Base-by-base conservation (phyloP, 2,888 invertebrate species). In the Parnassius glacialis region DNA sequence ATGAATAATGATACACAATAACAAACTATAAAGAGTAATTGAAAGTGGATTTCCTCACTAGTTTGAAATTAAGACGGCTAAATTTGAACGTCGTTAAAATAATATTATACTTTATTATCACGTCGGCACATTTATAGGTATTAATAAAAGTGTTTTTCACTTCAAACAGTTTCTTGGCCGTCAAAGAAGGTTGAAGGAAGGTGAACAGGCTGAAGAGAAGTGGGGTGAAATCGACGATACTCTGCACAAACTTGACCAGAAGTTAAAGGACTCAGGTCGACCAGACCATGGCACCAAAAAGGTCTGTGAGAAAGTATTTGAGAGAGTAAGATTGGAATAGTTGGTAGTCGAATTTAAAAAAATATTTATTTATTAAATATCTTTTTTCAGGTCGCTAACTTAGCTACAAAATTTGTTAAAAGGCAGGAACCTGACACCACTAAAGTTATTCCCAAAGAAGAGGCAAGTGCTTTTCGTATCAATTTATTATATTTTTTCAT, bases 341-440 rank as follows among this genome's bases (percentile, higher is more conserved):
- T 25, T 25, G 3, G 25, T 25, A 25, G 25, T 25, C 25, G 25
- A 25, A 10, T 13, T 13, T 44, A 34, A 3, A 47, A 10, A 16
- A 41, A 9, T 58, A 41, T 7, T 13, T 44, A 11, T 25, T 7
- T 41, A 25, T 51, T 58, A n/a, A n/a, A 13, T 52, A 11, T 52
- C 57, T 62, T 51, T 64, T 61, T 69, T 42, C 68, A 90, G 89
- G 97, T 97, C 10, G 97, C 97, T 47, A 95, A 95, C 61, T 95
- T 97, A 88, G 97, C 97, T n/a, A 96, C 80, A 10, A 89, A 87
- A 69, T 90, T 90, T 63, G 96, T 81, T 93, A 97, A 91, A 74
- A 92, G 92, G 73, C 92, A 87, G 53, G 93, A 92, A 74, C 87
- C 91, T 42, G 92, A 92, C 70, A 79, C 87, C 59, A 64, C 74